Percentiles rank a stretch among this genome's conserved stretches.
phyloP scores from a whole-genome alignment of 2,113 vertebrate species.

The Suncus etruscus region DNA sequence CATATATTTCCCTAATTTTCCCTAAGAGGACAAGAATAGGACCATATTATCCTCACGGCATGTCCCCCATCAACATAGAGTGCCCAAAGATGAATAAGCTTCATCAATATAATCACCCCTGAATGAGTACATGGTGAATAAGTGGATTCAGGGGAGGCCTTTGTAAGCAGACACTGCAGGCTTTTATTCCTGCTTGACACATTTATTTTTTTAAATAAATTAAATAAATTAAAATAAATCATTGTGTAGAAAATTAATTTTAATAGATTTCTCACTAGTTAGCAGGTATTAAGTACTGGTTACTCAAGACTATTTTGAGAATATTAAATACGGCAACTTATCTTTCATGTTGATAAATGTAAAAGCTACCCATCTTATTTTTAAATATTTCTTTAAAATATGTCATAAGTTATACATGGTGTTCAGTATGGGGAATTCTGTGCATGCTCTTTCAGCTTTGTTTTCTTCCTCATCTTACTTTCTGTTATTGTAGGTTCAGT shows the following conservation, averaged over 20 bases:
- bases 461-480: background rate
- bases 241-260: background rate
- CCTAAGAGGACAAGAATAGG: background rate
- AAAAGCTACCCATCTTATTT: background rate
- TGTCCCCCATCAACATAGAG: too few species aligned
- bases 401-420: background rate
- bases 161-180: background rate
- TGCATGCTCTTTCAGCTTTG: background rate
- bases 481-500: constrained; percentile 6
- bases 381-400: background rate
- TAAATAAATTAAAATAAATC: too few species aligned
- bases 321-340: background rate
- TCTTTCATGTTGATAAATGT: background rate
- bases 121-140: background rate
- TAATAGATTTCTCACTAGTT: background rate
- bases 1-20: background rate
- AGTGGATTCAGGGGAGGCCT: background rate
- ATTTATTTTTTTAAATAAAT: constrained; percentile 34
- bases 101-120: background rate
- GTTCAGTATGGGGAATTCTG: background rate
- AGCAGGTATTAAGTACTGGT: background rate
- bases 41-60: background rate
- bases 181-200: background rate
- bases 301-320: background rate
- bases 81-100: background rate